Evolutionary conservation across 2,888 invertebrate species (phyloP).

Genomic region (Amiota minor): DNA sequence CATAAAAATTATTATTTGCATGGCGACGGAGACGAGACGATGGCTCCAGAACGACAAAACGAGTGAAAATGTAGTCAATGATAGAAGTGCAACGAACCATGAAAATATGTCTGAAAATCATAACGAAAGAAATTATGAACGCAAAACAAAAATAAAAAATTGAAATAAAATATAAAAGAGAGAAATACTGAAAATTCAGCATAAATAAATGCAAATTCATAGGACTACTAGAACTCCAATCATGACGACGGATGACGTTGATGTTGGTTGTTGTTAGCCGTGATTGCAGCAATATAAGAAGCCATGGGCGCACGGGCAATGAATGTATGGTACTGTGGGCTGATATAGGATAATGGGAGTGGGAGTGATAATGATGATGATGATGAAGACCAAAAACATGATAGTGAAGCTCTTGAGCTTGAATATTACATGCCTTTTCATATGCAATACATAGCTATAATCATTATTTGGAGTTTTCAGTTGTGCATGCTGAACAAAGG

Average conservation of each 20-base stretch:
- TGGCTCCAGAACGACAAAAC: neutral
- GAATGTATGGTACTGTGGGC: neutral
- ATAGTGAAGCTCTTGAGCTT: constrained; percentile 63
- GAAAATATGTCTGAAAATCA: constrained; percentile 41
- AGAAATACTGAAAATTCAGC: constrained; percentile 25
- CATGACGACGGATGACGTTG: neutral
- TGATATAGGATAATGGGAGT: constrained; percentile 32
- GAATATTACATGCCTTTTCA: constrained; percentile 38
- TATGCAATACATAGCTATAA: no score
- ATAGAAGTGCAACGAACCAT: constrained; percentile 53
- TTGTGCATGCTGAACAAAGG: no score
- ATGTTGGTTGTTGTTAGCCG: constrained; percentile 33
- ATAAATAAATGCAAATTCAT: constrained; percentile 30
- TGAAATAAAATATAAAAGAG: constrained; percentile 15
- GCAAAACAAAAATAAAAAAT: constrained; percentile 40
- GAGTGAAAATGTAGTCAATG: constrained; percentile 30
- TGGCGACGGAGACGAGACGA: neutral
- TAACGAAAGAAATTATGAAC: constrained; percentile 54
- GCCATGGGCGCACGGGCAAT: constrained; percentile 2
- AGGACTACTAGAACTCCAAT: constrained; percentile 1
- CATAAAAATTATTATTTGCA: constrained; percentile 25
- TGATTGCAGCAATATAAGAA: neutral
- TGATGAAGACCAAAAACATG: neutral
- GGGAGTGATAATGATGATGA: constrained; percentile 33
- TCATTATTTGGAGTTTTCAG: no score